Percentiles rank a stretch among this genome's conserved stretches.
Evolutionary conservation across 2,113 vertebrate genomes (phyloP).

Genomic region (Phoenicopterus ruber): DNA sequence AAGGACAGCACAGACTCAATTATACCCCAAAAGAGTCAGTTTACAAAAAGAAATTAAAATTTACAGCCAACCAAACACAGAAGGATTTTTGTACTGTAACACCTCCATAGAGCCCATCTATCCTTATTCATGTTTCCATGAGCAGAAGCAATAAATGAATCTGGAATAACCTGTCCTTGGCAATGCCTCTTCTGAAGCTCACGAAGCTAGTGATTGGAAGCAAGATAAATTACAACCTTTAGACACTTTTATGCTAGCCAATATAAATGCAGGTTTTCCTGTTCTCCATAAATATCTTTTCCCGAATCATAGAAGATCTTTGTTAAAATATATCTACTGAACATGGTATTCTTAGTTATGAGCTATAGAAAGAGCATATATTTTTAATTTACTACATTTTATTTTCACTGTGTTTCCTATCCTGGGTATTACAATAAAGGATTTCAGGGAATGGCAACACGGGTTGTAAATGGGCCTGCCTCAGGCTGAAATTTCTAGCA

Average conservation of each 20-base stretch:
- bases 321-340: background rate
- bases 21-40: background rate
- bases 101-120: background rate
- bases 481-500: background rate
- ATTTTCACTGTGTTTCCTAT: background rate
- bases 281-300: background rate
- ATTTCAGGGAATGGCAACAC: background rate
- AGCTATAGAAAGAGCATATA: background rate
- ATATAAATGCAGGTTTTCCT: background rate
- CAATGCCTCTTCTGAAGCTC: background rate
- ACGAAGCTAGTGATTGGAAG: background rate
- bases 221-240: conserved; percentile 14
- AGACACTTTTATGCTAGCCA: background rate
- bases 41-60: background rate
- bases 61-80: background rate
- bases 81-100: background rate
- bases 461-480: background rate
- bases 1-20: background rate
- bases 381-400: background rate
- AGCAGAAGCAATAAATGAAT: background rate
- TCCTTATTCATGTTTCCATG: background rate
- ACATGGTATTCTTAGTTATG: background rate
- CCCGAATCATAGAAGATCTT: background rate
- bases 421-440: background rate
- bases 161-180: background rate